A percentile compares a stretch with the other conserved stretches of the same genome.
Conservation (phyloP, 2,888 invertebrate species). For the Druceiella hillmani region DNA sequence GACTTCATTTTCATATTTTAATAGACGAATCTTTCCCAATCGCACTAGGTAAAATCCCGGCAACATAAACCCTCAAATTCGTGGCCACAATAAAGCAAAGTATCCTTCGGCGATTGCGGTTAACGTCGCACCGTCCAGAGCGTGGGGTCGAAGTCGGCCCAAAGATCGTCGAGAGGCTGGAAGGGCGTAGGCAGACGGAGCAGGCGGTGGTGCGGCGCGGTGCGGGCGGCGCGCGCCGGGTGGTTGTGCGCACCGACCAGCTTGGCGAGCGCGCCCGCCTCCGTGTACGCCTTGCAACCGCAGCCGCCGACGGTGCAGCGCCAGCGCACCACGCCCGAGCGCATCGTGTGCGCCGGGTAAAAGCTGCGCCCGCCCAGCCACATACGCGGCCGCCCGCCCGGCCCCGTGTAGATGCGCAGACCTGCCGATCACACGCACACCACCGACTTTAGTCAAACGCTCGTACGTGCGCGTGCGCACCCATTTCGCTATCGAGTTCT, state of each 20-base stretch:
- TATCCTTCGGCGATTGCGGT: conserved; percentile 35
- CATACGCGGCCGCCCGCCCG: conserved; percentile 44
- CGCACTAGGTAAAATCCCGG: neutral
- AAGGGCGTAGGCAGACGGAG: conserved; percentile 20
- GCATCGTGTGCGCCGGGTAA: conserved; percentile 49
- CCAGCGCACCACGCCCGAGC: conserved; percentile 47
- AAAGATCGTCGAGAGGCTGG: conserved; percentile 8
- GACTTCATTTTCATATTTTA: no score
- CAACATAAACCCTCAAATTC: neutral
- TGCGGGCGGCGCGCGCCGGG: conserved; percentile 32
- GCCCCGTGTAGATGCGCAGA: conserved; percentile 44
- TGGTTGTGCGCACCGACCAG: conserved; percentile 48
- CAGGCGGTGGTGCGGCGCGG: conserved; percentile 30
- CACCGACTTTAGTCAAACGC: no score
- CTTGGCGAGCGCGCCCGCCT: conserved; percentile 43
- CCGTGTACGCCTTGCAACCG: conserved; percentile 47
- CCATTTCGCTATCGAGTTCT: no score
- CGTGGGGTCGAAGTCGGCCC: conserved; percentile 3
- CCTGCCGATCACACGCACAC: no score
- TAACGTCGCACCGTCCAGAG: conserved; percentile 32
- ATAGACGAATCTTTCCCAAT: no score
- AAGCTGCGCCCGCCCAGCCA: conserved; percentile 49
- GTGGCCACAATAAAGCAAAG: no score
- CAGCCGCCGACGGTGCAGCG: conserved; percentile 49
- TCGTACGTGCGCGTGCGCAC: no score